phyloP scores from a whole-genome alignment of 2,888 invertebrate genomes.

The Tipula vernalis region DNA sequence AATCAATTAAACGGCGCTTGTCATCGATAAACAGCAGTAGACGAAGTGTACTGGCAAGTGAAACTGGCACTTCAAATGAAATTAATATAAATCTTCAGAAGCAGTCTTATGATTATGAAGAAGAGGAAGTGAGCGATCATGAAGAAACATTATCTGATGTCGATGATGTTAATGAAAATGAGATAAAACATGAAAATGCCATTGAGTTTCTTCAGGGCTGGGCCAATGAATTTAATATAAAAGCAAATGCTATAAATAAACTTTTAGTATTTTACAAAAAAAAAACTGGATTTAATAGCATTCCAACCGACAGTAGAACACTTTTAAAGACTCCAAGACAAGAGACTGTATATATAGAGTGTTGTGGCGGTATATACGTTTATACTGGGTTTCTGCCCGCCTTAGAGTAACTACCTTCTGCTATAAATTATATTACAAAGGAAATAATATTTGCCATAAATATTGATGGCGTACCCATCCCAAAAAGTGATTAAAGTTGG shows the following conservation, averaged over 20 bases:
- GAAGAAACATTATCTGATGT: background rate
- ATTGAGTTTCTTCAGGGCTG: too few relatives aligned
- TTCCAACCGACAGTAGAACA: too few relatives aligned
- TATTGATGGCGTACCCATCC: slow-evolving; percentile 14
- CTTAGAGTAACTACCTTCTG: too few relatives aligned
- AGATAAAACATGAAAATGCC: background rate
- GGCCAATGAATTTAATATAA: too few relatives aligned
- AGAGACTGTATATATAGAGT: too few relatives aligned
- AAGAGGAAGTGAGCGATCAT: background rate
- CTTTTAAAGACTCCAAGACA: too few relatives aligned
- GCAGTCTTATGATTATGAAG: background rate
- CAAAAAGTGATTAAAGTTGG: slow-evolving; percentile 12
- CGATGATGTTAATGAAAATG: background rate
- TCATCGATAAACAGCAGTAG: background rate
- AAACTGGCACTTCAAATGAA: background rate
- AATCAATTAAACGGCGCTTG: background rate
- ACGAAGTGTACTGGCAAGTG: too few relatives aligned
- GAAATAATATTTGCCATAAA: slow-evolving; percentile 11
- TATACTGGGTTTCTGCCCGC: too few relatives aligned
- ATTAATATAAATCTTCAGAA: background rate
- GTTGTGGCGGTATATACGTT: too few relatives aligned
- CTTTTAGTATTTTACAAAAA: too few relatives aligned
- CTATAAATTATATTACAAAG: background rate
- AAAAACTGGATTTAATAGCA: too few relatives aligned
- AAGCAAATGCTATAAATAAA: too few relatives aligned